These are phyloP conservation scores for Tonatia bakeri DNA, from an alignment of 2,113 vertebrate genomes.

Conservation along the genomic window DNA sequence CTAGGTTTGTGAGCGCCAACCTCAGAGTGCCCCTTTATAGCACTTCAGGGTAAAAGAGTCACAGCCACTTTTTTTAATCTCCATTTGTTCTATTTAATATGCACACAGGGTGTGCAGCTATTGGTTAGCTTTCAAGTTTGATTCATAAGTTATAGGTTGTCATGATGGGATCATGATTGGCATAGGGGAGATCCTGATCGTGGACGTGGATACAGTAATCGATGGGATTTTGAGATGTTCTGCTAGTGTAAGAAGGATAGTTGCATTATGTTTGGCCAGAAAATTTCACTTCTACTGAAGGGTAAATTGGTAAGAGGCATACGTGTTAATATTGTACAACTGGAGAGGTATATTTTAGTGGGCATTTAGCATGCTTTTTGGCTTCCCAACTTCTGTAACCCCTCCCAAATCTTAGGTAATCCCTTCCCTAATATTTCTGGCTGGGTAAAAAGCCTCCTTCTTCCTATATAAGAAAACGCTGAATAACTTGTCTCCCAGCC, in stretches of 20 bases:
- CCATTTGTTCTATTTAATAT: neutral
- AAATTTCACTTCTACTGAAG: neutral
- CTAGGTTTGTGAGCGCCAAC: neutral
- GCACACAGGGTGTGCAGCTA: neutral
- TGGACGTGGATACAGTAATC: neutral
- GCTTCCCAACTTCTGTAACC: neutral
- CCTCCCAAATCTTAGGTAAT: neutral
- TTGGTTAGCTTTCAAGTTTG: neutral
- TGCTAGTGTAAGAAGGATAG: neutral
- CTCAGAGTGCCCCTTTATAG: neutral
- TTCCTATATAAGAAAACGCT: neutral
- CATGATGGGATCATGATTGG: neutral
- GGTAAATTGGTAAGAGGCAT: neutral
- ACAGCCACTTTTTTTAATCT: neutral
- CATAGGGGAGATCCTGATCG: neutral
- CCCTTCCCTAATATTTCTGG: neutral
- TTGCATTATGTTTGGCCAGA: neutral
- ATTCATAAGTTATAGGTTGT: neutral
- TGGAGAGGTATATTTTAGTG: neutral
- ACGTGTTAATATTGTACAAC: neutral
- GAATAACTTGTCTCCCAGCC: neutral
- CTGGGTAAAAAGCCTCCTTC: neutral
- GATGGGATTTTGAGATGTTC: neutral
- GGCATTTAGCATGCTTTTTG: neutral
- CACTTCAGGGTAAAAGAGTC: neutral